phyloP scores from a whole-genome alignment of 2,888 invertebrate genomes.

The Epistrophella euchroma region DNA sequence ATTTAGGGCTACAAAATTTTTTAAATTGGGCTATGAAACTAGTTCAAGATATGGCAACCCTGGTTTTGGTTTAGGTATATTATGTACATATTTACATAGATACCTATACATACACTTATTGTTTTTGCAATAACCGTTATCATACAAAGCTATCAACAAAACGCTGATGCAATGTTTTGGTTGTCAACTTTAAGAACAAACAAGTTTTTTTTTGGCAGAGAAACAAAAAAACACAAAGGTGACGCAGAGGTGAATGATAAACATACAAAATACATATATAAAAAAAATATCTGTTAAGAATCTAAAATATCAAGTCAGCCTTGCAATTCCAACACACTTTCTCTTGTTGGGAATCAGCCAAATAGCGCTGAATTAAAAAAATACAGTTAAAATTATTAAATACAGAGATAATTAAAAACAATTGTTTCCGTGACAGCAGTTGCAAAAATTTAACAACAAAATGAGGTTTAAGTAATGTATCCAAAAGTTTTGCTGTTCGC shows the following conservation, averaged over 20 bases:
- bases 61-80: too few species aligned
- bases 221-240: background rate
- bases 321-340: slow-evolving; percentile 37
- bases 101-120: too few species aligned
- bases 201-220: too few species aligned
- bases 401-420: slow-evolving; percentile 56
- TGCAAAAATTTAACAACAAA: slow-evolving; percentile 23
- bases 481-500: slow-evolving; percentile 18
- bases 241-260: background rate
- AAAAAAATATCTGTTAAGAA: background rate
- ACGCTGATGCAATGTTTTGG: background rate
- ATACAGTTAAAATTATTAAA: slow-evolving; percentile 34
- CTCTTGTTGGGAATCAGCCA: slow-evolving; percentile 23
- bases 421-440: slow-evolving; percentile 30
- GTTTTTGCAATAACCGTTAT: background rate
- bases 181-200: background rate
- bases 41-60: too few species aligned
- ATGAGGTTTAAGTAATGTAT: slow-evolving; percentile 43
- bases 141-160: slow-evolving; percentile 19
- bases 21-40: too few species aligned
- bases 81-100: too few species aligned
- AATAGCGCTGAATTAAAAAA: slow-evolving; percentile 7
- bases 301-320: background rate
- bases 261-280: background rate
- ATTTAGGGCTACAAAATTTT: too few species aligned